A percentile compares a stretch with the other conserved stretches of the same genome.
These are phyloP conservation scores for Heliconius cydno DNA, from an alignment of 2,888 invertebrate genomes.

Conservation along the genomic window DNA sequence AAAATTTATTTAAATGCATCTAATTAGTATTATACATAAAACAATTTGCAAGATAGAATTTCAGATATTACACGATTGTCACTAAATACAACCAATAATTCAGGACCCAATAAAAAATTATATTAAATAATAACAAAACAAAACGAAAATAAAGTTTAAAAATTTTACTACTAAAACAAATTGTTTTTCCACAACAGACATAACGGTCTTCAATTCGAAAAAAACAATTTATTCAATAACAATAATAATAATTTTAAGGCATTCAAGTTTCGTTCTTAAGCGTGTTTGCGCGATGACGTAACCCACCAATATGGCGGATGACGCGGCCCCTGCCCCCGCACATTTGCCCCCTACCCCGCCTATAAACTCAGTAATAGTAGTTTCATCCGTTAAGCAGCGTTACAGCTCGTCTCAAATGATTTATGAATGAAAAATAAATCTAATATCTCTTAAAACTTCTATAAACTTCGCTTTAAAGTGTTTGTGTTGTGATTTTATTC, in stretches of 20 bases:
- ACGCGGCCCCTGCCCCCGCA: conserved; percentile 73
- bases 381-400: conserved; percentile 64
- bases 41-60: not conserved
- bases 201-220: conserved; percentile 5
- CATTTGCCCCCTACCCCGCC: conserved; percentile 46
- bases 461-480: conserved; percentile 62
- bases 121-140: no score
- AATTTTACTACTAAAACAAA: no score
- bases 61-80: no score
- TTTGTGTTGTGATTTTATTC: conserved; percentile 55
- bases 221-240: conserved; percentile 22
- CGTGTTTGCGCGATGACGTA: conserved; percentile 68
- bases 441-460: conserved; percentile 59
- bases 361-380: conserved; percentile 51
- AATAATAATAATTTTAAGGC: conserved; percentile 16
- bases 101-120: no score
- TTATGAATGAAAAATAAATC: conserved; percentile 77
- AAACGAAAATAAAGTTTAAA: no score
- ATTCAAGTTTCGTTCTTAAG: conserved; percentile 8
- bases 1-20: not conserved
- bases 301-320: conserved; percentile 81
- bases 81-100: no score
- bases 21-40: not conserved
- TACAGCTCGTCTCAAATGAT: conserved; percentile 71
- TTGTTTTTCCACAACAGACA: not conserved